Percentiles rank a stretch among this genome's conserved stretches.
Conservation (phyloP, 2,888 invertebrate genomes). For the Biston betularia region DNA sequence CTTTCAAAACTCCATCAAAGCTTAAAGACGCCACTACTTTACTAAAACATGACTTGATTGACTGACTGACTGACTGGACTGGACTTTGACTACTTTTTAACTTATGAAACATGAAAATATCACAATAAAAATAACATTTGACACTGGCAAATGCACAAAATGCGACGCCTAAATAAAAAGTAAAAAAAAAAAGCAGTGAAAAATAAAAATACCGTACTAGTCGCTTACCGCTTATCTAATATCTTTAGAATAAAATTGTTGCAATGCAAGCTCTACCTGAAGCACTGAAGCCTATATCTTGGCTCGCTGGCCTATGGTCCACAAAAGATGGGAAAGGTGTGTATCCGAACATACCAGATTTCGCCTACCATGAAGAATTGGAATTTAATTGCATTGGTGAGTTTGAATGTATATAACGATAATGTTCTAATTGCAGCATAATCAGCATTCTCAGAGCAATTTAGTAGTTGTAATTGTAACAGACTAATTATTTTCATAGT, state of each 20-base stretch:
- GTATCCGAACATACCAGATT: slow-evolving; percentile 86
- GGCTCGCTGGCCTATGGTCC: slow-evolving; percentile 87
- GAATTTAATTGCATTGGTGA: slow-evolving; percentile 83
- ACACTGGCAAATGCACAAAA: too few relatives aligned
- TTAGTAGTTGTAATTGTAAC: too few relatives aligned
- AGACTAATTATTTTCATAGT: too few relatives aligned
- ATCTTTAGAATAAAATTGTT: too few relatives aligned
- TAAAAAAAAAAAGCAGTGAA: neutral
- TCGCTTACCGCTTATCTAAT: too few relatives aligned
- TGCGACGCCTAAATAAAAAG: too few relatives aligned
- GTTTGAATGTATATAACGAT: slow-evolving; percentile 11
- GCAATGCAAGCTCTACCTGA: slow-evolving; percentile 64
- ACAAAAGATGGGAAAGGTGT: slow-evolving; percentile 81
- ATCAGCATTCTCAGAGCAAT: neutral
- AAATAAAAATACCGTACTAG: neutral
- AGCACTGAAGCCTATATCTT: slow-evolving; percentile 83
- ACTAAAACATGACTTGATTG: too few relatives aligned
- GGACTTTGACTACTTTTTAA: too few relatives aligned
- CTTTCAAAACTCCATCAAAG: too few relatives aligned
- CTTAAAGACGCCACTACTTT: too few relatives aligned
- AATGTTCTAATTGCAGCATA: neutral
- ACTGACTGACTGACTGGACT: too few relatives aligned
- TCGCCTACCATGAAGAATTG: slow-evolving; percentile 85
- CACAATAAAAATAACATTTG: too few relatives aligned
- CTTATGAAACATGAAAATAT: neutral